Base-by-base conservation (phyloP, 2,888 invertebrate species). In the Trissolcus brochymenae region DNA sequence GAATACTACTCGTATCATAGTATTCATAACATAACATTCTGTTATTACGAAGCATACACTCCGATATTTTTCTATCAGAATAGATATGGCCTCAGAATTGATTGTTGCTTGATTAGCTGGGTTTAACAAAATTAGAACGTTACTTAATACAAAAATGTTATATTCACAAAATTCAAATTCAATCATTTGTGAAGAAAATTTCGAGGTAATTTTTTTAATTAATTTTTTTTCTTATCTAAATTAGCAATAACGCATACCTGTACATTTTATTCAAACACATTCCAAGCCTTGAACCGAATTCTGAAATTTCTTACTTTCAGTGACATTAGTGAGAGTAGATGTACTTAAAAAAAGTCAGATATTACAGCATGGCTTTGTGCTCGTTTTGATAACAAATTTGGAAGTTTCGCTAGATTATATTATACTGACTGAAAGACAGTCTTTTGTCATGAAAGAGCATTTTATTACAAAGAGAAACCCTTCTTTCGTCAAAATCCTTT, bases 211-310 rank as follows among this genome's bases (percentile, higher is more conserved):
- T 25, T 25, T 25, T 25, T 25, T 0, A 25, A 19, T 19, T 6
- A 25, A 6, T 25, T 25, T 25, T 25, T 3, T 25, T 25, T 21
- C n/a, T n/a, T n/a, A n/a, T 21, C 21, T 4, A 21, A 21, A 21
- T 21, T 21, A 4, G 21, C 21, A 21, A 21, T 21, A 21, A 2
- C 21, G 4, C 4, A 4, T 13, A 16, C 9, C 2, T 9, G 9
- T 1, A 9, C 35, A 9, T 35, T 35, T 35, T 35, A 35, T 35
- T 35, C 9, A 1, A 61, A 61, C 46, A 4, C 49, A 55, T 41
- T 66, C 55, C 55, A 56, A 17, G 43, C 66, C 66, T 73, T 73
- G 73, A 72, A 65, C 65, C 55, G 55, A 41, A 73, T 73, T 73
- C 49, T 41, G 29, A 66, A 73, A 73, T 59, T 73, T 73, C 55